Base-by-base conservation (phyloP, 2,113 vertebrate genomes). In the Marmota flaviventris region DNA sequence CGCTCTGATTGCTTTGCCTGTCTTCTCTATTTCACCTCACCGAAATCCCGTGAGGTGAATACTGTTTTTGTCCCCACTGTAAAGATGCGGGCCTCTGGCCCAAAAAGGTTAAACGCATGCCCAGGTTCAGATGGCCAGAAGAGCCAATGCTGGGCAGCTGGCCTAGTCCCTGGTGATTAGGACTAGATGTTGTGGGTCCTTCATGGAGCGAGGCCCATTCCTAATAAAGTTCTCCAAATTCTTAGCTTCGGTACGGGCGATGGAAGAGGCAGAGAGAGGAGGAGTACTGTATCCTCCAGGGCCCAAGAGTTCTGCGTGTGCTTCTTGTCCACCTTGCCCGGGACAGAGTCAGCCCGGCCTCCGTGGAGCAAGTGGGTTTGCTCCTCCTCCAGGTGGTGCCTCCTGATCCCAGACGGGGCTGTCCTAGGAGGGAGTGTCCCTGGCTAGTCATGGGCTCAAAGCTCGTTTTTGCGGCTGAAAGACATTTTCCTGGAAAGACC, bases 141-240 rank as follows among this genome's bases (percentile, higher is more conserved):
- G 22, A 32, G 4, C 45, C 42, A 32, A 37, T 9, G 14, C 25
- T 8, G 3, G 34, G 42, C 63, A 45, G 61, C 12, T 11, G 27
- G n/a, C 27, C 58, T 4, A 22, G 17, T 11, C n/a, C 32, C 4
- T 0, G 8, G 12, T 2, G 13, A n/a, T n/a, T n/a, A n/a, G n/a
- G n/a, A n/a, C n/a, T n/a, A 7, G 37, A 51, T 63, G 69, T 29
- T 3, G 11, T 9, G 8, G 45, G 5, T 34, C 61, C 45, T 45
- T 37, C 48, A 8, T 39, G 79, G 39, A 79, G 48, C 65, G 78
- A 16, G n/a, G 14, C 75, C 8, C 16, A 56, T 69, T 48, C 27
- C 89, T 88, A 53, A 72, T 25, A 12, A 20, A 20, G 61, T 20
- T 32, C 77, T 69, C 69, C 6, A 45, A 58, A 63, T 75, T 8